Evolutionary conservation across 2,113 vertebrate species (phyloP).

Genomic region (Prunella himalayana): DNA sequence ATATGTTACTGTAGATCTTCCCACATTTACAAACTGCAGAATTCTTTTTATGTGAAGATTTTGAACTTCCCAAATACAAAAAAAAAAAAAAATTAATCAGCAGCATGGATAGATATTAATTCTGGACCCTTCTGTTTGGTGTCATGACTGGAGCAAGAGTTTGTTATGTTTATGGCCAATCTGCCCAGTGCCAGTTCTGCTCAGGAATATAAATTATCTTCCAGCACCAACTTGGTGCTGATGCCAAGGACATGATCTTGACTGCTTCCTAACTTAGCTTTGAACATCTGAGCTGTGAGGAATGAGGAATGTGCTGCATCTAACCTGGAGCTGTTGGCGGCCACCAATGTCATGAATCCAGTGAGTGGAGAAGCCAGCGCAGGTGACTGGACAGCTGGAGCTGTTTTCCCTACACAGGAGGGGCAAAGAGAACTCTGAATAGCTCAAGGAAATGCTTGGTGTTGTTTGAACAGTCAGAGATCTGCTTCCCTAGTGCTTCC

Average conservation of each 20-base stretch:
- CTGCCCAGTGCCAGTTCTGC: background rate
- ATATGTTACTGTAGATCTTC: background rate
- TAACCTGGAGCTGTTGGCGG: background rate
- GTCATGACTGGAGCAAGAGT: background rate
- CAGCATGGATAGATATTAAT: background rate
- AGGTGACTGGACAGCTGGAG: conserved; percentile 46
- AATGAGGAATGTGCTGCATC: background rate
- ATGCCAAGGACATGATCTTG: background rate
- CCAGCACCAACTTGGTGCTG: background rate
- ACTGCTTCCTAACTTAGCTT: background rate
- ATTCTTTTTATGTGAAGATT: background rate
- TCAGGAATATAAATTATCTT: background rate
- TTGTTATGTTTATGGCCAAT: background rate
- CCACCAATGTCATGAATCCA: background rate
- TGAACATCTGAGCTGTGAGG: background rate
- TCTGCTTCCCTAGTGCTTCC: conserved; percentile 56
- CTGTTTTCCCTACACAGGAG: background rate
- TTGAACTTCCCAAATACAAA: background rate
- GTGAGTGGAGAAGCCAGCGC: background rate
- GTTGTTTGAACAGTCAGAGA: background rate
- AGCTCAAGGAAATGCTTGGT: conserved; percentile 33
- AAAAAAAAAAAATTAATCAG: background rate
- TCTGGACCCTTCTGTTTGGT: background rate
- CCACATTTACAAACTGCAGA: background rate
- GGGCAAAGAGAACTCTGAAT: conserved; percentile 22